A percentile compares a stretch with the other conserved stretches of the same genome.
Evolutionary conservation across 1,140 invertebrate species (phyloP).

Genomic region (Coboldia fuscipes): DNA sequence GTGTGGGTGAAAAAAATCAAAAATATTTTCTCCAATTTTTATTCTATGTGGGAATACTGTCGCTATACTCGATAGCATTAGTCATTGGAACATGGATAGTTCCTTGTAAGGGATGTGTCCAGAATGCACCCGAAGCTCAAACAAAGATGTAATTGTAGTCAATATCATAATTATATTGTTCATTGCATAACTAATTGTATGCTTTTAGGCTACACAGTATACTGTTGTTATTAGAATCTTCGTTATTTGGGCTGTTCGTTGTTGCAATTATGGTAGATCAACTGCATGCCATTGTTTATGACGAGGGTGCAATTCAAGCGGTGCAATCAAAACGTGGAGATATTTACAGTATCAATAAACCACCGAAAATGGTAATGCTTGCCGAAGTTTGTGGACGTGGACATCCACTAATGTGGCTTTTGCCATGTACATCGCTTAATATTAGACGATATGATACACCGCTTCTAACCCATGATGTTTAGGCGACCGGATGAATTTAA

Average conservation of each 20-base stretch:
- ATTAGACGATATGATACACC: conserved; percentile 28
- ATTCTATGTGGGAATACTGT: conserved; percentile 47
- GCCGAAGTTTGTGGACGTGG: conserved; percentile 63
- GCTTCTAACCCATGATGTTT: conserved; percentile 34
- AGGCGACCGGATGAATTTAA: too few species aligned
- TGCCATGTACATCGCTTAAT: conserved; percentile 33
- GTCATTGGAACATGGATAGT: conserved; percentile 53
- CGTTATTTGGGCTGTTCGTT: conserved; percentile 77
- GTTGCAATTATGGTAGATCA: conserved; percentile 78
- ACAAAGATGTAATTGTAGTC: conserved; percentile 58
- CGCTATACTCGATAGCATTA: conserved; percentile 44
- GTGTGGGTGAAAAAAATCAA: conserved; percentile 83
- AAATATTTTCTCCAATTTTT: conserved; percentile 88
- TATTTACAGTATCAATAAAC: conserved; percentile 36
- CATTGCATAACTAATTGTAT: background rate
- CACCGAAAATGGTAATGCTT: conserved; percentile 43
- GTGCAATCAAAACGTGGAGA: conserved; percentile 48
- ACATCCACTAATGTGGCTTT: conserved; percentile 37
- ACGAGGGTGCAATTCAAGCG: conserved; percentile 49
- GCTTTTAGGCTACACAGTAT: conserved; percentile 62
- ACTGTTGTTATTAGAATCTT: conserved; percentile 60
- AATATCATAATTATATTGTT: conserved; percentile 18
- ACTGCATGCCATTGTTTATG: conserved; percentile 59
- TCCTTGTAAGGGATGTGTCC: conserved; percentile 45
- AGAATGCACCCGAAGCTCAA: conserved; percentile 46